These are phyloP conservation scores for Caracal caracal DNA, from an alignment of 2,113 vertebrate species.

Conservation along the genomic window DNA sequence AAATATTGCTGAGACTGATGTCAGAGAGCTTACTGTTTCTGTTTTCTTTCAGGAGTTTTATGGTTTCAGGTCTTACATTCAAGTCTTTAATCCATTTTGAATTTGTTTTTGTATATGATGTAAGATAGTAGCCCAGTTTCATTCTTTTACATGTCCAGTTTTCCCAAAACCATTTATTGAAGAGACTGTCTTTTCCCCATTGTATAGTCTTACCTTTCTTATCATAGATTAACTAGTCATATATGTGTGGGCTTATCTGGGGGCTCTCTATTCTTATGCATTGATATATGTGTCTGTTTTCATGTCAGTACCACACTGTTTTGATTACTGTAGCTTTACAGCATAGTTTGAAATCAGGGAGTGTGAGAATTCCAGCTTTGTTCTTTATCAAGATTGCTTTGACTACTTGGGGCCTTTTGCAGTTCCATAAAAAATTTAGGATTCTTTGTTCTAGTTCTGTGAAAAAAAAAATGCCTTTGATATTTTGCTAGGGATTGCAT, in stretches of 20 bases:
- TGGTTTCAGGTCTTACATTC: background rate
- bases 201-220: background rate
- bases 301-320: background rate
- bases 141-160: background rate
- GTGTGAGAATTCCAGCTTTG: background rate
- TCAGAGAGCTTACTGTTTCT: background rate
- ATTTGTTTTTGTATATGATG: background rate
- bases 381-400: background rate
- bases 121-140: background rate
- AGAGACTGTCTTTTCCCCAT: background rate
- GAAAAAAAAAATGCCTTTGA: background rate
- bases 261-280: background rate
- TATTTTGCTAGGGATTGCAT: background rate
- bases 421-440: background rate
- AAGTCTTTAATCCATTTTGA: background rate
- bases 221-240: background rate
- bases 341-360: background rate
- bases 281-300: background rate
- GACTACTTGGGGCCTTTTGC: background rate
- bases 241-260: background rate
- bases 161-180: background rate
- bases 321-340: background rate
- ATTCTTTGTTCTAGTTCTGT: background rate
- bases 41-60: background rate
- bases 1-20: background rate